phyloP scores from a whole-genome alignment of 2,888 invertebrate genomes.

The Andrena chrysosceles region DNA sequence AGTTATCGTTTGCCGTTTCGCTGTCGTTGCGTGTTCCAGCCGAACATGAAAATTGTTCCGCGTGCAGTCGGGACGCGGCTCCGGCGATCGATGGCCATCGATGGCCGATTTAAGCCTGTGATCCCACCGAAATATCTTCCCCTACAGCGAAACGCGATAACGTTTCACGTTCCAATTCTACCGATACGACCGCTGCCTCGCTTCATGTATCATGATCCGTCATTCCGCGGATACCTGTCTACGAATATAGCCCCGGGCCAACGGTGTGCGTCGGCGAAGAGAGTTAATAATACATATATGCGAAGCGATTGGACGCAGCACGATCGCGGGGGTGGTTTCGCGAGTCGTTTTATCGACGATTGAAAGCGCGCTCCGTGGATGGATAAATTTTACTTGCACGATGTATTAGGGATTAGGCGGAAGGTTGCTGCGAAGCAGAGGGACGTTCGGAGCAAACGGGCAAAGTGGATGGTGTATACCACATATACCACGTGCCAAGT shows the following conservation, averaged over 20 bases:
- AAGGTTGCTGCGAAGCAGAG: not conserved
- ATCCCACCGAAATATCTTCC: conserved; percentile 28
- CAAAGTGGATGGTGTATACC: not conserved
- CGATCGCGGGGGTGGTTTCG: not conserved
- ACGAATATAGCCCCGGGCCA: not conserved
- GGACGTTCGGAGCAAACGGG: not conserved
- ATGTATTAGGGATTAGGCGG: not conserved
- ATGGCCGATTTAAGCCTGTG: conserved; percentile 43
- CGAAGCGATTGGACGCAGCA: conserved; percentile 15
- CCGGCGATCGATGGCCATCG: conserved; percentile 16
- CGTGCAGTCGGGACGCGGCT: conserved; percentile 13
- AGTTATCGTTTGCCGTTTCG: not conserved
- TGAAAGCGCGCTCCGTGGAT: not conserved
- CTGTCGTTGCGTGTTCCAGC: conserved; percentile 3
- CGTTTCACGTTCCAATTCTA: conserved; percentile 58
- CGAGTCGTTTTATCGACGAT: not conserved
- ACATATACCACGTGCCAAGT: not conserved
- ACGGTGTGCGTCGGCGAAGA: not conserved
- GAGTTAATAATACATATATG: conserved; percentile 18
- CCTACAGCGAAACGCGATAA: conserved; percentile 53
- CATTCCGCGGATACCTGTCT: conserved; percentile 35
- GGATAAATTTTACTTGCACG: not conserved
- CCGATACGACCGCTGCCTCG: conserved; percentile 32
- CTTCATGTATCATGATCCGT: conserved; percentile 29
- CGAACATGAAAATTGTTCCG: conserved; percentile 9